A percentile compares a stretch with the other conserved stretches of the same genome.
Conservation (phyloP, 2,113 vertebrate genomes). For the Melanocharis versteri region DNA sequence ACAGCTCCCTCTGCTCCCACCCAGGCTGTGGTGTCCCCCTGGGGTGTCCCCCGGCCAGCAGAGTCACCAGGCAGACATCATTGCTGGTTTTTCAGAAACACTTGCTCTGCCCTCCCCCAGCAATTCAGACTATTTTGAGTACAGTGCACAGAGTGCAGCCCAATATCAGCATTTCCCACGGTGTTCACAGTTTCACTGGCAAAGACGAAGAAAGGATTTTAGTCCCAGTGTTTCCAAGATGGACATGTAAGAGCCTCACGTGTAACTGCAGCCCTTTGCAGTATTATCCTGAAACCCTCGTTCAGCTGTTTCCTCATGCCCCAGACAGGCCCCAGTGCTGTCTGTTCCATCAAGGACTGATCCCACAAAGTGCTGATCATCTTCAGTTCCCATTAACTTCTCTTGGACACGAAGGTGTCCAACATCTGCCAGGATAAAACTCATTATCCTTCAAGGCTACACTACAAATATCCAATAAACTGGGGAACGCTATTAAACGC, state of each 20-base stretch:
- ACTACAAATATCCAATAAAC: conserved; percentile 18
- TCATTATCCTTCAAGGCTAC: background rate
- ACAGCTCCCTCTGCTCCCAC: background rate
- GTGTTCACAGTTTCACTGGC: background rate
- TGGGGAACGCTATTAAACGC: background rate
- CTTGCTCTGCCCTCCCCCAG: background rate
- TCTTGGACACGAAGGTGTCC: background rate
- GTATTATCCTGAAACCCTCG: background rate
- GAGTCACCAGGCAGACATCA: background rate
- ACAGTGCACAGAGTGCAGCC: background rate
- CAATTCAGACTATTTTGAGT: background rate
- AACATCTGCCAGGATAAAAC: background rate
- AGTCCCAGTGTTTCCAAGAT: background rate
- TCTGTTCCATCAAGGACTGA: background rate
- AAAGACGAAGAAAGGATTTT: background rate
- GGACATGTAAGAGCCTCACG: background rate
- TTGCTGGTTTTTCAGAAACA: background rate
- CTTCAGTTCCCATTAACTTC: conserved; percentile 8
- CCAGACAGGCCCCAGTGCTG: background rate
- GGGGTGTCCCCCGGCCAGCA: background rate
- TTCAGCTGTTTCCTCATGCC: background rate
- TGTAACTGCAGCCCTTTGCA: background rate
- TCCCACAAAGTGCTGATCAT: background rate
- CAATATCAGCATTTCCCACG: background rate
- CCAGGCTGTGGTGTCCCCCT: background rate